Conservation (phyloP, 1,140 invertebrate species). For the Hormaphis cornu region DNA sequence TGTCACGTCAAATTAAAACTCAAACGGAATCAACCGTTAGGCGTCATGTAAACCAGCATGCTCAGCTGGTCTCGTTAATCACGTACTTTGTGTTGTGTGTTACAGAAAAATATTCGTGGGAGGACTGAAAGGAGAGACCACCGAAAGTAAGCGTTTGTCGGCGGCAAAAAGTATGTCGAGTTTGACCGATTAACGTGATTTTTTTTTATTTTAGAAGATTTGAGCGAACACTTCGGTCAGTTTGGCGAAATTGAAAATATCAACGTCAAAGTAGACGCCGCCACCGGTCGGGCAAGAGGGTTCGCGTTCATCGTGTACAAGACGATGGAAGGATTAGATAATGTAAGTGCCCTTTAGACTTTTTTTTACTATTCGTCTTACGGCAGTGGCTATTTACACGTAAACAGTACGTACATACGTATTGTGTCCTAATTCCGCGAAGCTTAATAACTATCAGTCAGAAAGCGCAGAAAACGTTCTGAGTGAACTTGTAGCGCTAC, state of each 20-base stretch:
- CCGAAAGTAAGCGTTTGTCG: conserved; percentile 73
- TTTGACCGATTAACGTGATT: conserved; percentile 2
- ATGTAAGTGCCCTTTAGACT: conserved; percentile 50
- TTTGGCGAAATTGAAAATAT: conserved; percentile 88
- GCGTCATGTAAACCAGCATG: too few relatives aligned
- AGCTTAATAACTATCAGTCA: too few relatives aligned
- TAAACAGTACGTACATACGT: too few relatives aligned
- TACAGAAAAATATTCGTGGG: conserved; percentile 96
- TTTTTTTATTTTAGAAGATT: conserved; percentile 68
- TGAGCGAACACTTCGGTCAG: conserved; percentile 78
- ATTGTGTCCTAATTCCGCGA: too few relatives aligned
- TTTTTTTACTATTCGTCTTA: too few relatives aligned
- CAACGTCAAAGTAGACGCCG: conserved; percentile 86
- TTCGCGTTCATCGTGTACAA: conserved; percentile 95
- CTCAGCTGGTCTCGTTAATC: too few relatives aligned
- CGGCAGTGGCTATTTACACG: too few relatives aligned
- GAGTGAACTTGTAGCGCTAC: too few relatives aligned
- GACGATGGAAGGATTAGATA: conserved; percentile 75
- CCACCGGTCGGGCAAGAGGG: conserved; percentile 77
- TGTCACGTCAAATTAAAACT: too few relatives aligned
- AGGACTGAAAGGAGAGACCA: conserved; percentile 93
- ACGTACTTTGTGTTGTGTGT: conserved; percentile 43
- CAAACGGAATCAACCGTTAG: too few relatives aligned
- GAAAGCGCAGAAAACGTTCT: too few relatives aligned
- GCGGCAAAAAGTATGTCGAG: too few relatives aligned